Evolutionary conservation across 2,888 invertebrate genomes (phyloP), one percentile per base, ranked within the genome.

Genomic region (Himalopsyche japonica): DNA sequence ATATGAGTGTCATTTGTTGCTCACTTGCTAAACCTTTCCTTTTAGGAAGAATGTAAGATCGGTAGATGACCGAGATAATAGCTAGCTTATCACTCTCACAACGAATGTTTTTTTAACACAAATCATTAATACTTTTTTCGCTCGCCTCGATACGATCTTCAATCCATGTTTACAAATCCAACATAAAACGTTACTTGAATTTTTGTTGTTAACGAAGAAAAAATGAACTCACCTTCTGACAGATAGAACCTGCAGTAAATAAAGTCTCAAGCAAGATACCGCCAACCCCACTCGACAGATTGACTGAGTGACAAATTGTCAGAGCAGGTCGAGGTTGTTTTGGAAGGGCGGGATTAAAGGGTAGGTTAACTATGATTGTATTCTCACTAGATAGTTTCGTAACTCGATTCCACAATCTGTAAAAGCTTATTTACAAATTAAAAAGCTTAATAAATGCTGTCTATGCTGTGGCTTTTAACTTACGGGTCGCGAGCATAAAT

Each of bases 301-400:
- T 87, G 87, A 86, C 87, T 87, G 85, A 85, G 86, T 87, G 87
- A 87, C 87, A 87, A 87, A 87, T 87, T 86, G 87, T 85, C 86
- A 86, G 76, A 76, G 78, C 24, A 76, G 24, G 64, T 20, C 49
- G 49, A 57, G 47, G 81, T 24, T 77, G 24, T 70, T 70, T 70
- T 34, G 47, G 77, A 47, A 76, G 49, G 80, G 37, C 57, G 70
- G 32, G 34, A 70, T 70, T 70, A 70, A 70, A 70, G 70, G 70
- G 70, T 70, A 70, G 70, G 70, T 70, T 70, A 70, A 70, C 70
- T 70, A 70, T 70, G 70, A 24, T 70, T 70, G 70, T 70, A 27
- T 27, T 70, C 70, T 12, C 30, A 30, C 27, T 27, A 27, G 70
- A 70, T 70, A 30, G 27, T 10, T 70, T 27, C 30, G 24, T 70